Conservation (phyloP, 2,113 vertebrate species). For the Nothobranchius kuhntae region DNA sequence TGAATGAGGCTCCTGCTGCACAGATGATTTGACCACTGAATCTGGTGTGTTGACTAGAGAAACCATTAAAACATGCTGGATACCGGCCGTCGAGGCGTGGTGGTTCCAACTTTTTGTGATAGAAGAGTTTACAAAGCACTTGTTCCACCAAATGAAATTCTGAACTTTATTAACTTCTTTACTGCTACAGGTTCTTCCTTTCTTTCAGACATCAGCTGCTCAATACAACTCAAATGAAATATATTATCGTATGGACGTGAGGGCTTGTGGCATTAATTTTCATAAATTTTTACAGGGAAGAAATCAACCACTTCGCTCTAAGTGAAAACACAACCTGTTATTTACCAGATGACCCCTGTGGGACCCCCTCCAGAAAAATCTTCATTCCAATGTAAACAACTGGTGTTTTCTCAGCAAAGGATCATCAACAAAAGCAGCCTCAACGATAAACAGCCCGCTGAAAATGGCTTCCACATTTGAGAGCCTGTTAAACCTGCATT, state of each 20-base stretch:
- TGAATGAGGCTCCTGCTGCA: too few relatives aligned
- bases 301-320: conserved; percentile 3
- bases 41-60: too few relatives aligned
- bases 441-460: conserved; percentile 41
- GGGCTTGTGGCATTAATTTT: background rate
- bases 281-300: conserved; percentile 15
- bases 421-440: conserved; percentile 55
- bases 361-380: conserved; percentile 32
- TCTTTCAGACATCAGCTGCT: too few relatives aligned
- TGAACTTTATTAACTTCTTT: background rate
- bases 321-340: conserved; percentile 24
- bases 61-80: too few relatives aligned
- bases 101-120: too few relatives aligned
- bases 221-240: background rate
- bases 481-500: conserved; percentile 29
- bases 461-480: conserved; percentile 44
- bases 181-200: too few relatives aligned
- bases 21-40: too few relatives aligned
- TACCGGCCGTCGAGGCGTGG: too few relatives aligned
- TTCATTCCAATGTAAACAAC: conserved; percentile 54
- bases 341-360: conserved; percentile 22
- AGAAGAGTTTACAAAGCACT: too few relatives aligned
- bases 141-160: background rate
- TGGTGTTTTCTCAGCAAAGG: conserved; percentile 42
- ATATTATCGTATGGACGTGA: conserved; percentile 3